A percentile compares a stretch with the other conserved stretches of the same genome.
phyloP scores from a whole-genome alignment of 53 echinoderm and acorn worm species.

The Zoroaster sp. region DNA sequence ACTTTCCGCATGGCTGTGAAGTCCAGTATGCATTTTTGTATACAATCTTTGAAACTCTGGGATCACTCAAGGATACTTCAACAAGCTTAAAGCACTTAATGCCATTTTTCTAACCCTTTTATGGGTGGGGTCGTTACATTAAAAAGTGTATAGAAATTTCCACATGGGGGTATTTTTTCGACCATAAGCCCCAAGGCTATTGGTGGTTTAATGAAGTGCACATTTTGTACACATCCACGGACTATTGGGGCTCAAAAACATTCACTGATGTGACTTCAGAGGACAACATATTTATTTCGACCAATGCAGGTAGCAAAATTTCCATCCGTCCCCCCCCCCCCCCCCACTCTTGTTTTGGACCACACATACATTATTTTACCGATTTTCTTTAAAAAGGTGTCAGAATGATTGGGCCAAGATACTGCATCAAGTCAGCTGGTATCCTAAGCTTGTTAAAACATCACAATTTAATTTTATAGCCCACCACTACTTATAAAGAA shows the following conservation, averaged over 20 bases:
- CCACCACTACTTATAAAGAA: background rate
- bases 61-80: background rate
- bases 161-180: background rate
- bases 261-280: background rate
- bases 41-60: background rate
- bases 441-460: background rate
- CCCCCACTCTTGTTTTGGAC: background rate
- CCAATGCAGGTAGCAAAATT: background rate
- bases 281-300: background rate
- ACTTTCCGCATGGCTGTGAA: background rate
- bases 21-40: background rate
- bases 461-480: background rate
- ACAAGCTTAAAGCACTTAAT: background rate
- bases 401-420: background rate
- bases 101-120: background rate
- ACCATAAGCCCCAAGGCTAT: background rate
- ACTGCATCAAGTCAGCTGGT: background rate
- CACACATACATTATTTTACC: background rate
- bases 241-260: background rate
- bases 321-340: background rate
- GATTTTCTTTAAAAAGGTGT: background rate
- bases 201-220: background rate
- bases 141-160: background rate
- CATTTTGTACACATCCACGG: background rate
- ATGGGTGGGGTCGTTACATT: background rate